Evolutionary conservation across 1,140 invertebrate species (phyloP).

Genomic region (Nasonia giraulti): DNA sequence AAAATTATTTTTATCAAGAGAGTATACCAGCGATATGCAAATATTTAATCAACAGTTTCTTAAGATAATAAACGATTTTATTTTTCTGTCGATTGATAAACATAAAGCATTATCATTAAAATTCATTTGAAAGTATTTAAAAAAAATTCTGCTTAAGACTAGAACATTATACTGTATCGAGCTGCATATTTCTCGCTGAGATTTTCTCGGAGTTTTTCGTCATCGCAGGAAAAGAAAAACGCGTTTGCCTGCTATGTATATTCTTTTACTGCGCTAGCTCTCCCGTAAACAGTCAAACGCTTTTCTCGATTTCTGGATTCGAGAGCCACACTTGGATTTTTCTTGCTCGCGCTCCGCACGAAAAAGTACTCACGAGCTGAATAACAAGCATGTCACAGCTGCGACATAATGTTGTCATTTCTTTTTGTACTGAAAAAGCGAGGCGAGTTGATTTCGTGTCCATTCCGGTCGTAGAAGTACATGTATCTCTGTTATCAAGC

Average conservation of each 20-base stretch:
- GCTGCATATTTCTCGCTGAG: not conserved
- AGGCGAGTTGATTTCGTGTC: not conserved
- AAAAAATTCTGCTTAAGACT: too few species aligned
- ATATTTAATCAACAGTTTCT: too few species aligned
- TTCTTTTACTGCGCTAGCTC: constrained; percentile 18
- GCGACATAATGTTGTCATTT: constrained; percentile 43
- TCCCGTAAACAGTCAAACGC: constrained; percentile 29
- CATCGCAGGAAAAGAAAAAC: not conserved
- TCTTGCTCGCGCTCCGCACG: not conserved
- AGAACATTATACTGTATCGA: not conserved
- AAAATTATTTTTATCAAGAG: too few species aligned
- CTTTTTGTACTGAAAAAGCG: constrained; percentile 9
- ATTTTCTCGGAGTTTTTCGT: constrained; percentile 36
- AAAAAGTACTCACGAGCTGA: constrained; percentile 2
- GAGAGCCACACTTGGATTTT: constrained; percentile 22
- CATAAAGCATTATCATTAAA: too few species aligned
- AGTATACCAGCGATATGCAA: too few species aligned
- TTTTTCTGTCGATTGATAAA: too few species aligned
- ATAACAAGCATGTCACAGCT: constrained; percentile 7
- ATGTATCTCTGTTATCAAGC: not conserved
- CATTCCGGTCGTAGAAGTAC: not conserved
- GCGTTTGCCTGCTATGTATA: not conserved
- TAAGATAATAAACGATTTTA: too few species aligned
- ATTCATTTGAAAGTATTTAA: too few species aligned
- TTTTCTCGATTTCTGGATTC: constrained; percentile 51